Base-by-base conservation (phyloP, 2,797 vertebrate genomes). In the Dendrocincla fuliginosa region DNA sequence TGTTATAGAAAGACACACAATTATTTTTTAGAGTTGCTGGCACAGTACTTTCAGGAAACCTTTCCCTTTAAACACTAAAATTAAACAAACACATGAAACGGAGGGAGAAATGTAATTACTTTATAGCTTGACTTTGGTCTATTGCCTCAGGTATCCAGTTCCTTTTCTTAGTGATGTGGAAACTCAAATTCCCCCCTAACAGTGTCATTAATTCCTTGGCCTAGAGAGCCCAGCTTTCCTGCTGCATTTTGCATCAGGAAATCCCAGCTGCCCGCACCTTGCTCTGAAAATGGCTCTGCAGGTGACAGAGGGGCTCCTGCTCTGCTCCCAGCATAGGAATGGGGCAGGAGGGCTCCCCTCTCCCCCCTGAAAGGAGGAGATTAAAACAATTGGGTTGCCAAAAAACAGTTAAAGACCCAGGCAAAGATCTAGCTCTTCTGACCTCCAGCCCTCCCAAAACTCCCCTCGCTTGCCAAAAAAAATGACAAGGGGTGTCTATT, bases 111-210 rank as follows among this genome's bases (percentile, higher is more conserved):
- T 74, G 41, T 96, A 96, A 97, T 97, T 96, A 94, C 90, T 95
- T 97, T 95, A 97, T 91, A 92, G 85, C 87, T 97, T 96, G 94
- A 97, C 91, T 95, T 96, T 96, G 95, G 95, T 97, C 84, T 94
- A 56, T 78, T 97, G 95, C 95, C 95, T 94, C 11, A 50, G 76
- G 73, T 97, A 94, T 96, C 84, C 87, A 90, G 85, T 96, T 96
- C 93, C 91, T 68, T 95, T 96, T 94, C 96, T 95, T 81, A 95
- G 76, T 96, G 95, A 97, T 95, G 89, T 97, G 91, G 92, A 96
- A 96, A 96, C 71, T 89, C 87, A 84, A 82, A 95, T 86, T 96
- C 91, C 87, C 84, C 87, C 92, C 77, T 92, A 57, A 91, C 91
- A 70, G 79, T 93, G 81, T 87, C 92, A 93, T 97, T 97, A 94